Evolutionary conservation across 2,797 vertebrate species (phyloP).

Genomic region (Catharus ustulatus): DNA sequence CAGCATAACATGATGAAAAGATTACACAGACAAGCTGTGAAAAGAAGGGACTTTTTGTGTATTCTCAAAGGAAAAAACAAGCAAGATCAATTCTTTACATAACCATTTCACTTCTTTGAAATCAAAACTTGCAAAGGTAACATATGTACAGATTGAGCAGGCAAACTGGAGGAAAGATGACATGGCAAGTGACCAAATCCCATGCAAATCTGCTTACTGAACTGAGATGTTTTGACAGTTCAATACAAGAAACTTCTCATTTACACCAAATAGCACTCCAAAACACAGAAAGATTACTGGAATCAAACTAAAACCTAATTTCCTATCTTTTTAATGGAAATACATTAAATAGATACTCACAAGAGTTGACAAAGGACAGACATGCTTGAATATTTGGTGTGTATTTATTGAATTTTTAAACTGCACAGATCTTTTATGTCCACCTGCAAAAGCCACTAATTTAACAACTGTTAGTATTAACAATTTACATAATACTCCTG

Average conservation of each 20-base stretch:
- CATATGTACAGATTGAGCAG: neutral
- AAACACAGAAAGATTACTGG: neutral
- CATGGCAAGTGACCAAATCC: neutral
- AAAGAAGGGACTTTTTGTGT: neutral
- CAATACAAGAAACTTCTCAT: neutral
- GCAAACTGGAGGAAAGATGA: neutral
- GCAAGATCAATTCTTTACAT: neutral
- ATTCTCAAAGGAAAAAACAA: neutral
- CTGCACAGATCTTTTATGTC: neutral
- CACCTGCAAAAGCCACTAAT: neutral
- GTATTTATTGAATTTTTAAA: conserved; percentile 32
- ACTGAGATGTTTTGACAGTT: neutral
- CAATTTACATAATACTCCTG: neutral
- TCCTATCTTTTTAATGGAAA: neutral
- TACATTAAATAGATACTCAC: neutral
- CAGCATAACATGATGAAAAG: neutral
- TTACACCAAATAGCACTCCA: neutral
- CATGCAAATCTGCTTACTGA: neutral
- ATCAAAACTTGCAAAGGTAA: neutral
- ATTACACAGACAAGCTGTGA: neutral
- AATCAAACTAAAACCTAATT: neutral
- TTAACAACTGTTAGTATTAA: neutral
- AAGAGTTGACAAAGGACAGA: neutral
- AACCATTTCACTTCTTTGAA: neutral
- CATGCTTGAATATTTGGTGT: neutral